Conservation (phyloP, 2,888 invertebrate genomes). For the Agrochola macilenta region DNA sequence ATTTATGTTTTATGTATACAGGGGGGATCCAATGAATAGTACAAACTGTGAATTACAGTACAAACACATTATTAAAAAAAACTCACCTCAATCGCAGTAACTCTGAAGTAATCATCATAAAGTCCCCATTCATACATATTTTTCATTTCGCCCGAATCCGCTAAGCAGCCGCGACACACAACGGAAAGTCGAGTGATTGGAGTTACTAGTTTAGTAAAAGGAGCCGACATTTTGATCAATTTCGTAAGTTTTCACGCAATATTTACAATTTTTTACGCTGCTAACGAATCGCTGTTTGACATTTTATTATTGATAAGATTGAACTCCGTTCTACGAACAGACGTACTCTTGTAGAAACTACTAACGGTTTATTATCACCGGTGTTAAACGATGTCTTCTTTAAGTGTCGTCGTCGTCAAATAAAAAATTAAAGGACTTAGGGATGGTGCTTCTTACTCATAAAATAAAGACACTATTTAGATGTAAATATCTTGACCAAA, state of each 20-base stretch:
- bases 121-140: conserved; percentile 83
- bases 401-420: not conserved
- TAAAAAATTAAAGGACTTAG: not conserved
- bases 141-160: conserved; percentile 82
- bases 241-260: not conserved
- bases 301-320: conserved; percentile 18
- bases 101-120: conserved; percentile 77
- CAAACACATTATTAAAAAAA: not conserved
- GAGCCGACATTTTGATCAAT: conserved; percentile 70
- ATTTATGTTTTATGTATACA: not conserved
- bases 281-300: not conserved
- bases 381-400: not conserved
- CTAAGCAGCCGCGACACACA: conserved; percentile 83
- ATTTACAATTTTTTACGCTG: conserved; percentile 15
- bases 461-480: not conserved
- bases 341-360: not conserved
- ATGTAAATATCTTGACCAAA: no score
- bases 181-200: conserved; percentile 69
- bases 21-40: not conserved
- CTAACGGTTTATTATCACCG: not conserved
- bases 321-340: conserved; percentile 14
- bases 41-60: not conserved
- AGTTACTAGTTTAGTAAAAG: conserved; percentile 69
- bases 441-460: not conserved
- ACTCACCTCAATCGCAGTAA: conserved; percentile 78